Conservation (phyloP, 2,113 vertebrate genomes). For the Marmota monax region DNA sequence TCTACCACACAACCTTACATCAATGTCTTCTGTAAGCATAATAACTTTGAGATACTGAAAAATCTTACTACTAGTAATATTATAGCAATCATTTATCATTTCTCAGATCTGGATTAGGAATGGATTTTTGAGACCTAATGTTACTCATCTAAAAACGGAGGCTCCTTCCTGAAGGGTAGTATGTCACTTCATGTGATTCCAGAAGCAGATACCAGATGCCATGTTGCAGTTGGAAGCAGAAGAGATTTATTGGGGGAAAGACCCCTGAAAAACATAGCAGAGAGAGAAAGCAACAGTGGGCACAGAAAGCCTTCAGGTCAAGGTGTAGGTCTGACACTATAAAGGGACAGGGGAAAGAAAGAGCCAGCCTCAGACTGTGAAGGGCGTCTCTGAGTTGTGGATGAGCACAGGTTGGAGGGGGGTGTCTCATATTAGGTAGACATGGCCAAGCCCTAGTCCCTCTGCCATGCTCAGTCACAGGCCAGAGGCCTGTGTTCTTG, state of each 20-base stretch:
- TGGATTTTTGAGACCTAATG: neutral
- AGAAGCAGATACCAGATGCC: neutral
- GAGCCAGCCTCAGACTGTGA: neutral
- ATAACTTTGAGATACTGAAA: neutral
- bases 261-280: neutral
- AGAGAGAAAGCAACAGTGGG: neutral
- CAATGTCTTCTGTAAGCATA: neutral
- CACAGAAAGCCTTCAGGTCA: neutral
- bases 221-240: neutral
- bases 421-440: neutral
- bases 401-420: neutral
- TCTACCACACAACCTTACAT: neutral
- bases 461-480: fast-evolving
- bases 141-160: constrained; percentile 7
- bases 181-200: neutral
- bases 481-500: neutral
- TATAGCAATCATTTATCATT: neutral
- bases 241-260: neutral
- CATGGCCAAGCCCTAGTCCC: neutral
- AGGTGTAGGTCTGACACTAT: neutral
- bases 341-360: neutral
- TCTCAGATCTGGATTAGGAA: neutral
- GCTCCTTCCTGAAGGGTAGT: neutral
- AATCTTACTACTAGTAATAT: neutral
- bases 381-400: neutral